A percentile compares a stretch with the other conserved stretches of the same genome.
These are phyloP conservation scores for Silurus asotus DNA, from an alignment of 2,113 vertebrate species.

Conservation along the genomic window DNA sequence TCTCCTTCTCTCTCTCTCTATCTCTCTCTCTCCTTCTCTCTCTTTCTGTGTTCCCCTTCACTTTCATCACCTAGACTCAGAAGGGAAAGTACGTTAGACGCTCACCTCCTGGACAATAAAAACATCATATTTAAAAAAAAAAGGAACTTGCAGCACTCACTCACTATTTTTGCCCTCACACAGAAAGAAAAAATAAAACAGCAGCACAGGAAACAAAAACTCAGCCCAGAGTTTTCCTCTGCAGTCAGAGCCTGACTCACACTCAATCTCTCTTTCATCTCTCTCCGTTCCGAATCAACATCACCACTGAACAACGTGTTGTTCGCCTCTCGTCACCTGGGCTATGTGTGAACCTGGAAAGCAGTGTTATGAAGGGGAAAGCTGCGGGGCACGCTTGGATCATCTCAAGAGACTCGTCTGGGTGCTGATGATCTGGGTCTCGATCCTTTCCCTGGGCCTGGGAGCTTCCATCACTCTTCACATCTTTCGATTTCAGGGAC, in stretches of 20 bases:
- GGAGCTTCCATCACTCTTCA: constrained; percentile 5
- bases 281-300: background rate
- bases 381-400: background rate
- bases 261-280: too few species aligned
- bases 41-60: background rate
- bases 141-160: background rate
- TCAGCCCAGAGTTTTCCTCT: background rate
- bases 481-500: background rate
- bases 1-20: background rate
- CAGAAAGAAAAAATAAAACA: background rate
- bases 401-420: background rate
- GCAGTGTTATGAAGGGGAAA: constrained; percentile 2
- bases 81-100: background rate
- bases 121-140: background rate
- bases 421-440: constrained; percentile 11
- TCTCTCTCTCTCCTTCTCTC: background rate
- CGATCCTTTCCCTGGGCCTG: constrained; percentile 6
- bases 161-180: background rate
- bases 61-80: background rate
- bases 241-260: background rate
- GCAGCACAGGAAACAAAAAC: constrained; percentile 9
- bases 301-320: too few species aligned
- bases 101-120: background rate
- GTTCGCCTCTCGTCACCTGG: background rate
- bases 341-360: constrained; percentile 27